These are phyloP conservation scores for Sitta carolinensis DNA, from an alignment of 2,797 vertebrate genomes.

Conservation along the genomic window DNA sequence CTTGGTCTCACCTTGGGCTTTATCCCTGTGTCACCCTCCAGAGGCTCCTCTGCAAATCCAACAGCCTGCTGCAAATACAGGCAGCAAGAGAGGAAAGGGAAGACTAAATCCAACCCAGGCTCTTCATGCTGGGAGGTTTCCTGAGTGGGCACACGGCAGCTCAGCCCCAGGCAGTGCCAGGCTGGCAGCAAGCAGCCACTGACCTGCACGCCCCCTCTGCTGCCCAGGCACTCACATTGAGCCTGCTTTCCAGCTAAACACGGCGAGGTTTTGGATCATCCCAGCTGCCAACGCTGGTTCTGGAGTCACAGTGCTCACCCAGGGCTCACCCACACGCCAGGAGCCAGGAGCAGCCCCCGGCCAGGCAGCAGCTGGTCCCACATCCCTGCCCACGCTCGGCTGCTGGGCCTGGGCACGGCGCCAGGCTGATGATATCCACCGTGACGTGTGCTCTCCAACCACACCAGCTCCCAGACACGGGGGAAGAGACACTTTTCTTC, in stretches of 20 bases:
- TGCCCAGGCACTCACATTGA: rapidly evolving
- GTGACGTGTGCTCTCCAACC: background rate
- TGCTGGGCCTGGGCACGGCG: background rate
- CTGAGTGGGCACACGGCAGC: rapidly evolving
- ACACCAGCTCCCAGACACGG: background rate
- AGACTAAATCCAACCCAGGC: background rate
- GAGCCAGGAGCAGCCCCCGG: background rate
- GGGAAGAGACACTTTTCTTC: background rate
- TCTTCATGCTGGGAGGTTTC: background rate
- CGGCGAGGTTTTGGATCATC: rapidly evolving
- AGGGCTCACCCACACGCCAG: rapidly evolving
- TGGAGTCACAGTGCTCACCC: rapidly evolving
- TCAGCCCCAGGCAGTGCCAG: rapidly evolving
- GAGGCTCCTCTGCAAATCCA: background rate
- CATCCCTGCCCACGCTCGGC: background rate
- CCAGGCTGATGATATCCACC: background rate
- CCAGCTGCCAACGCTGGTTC: rapidly evolving
- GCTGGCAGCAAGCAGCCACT: background rate
- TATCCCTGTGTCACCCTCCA: rapidly evolving
- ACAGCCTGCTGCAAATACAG: background rate
- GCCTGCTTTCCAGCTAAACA: too few species aligned
- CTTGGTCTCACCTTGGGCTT: background rate
- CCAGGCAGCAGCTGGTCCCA: background rate
- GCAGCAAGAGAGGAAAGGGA: rapidly evolving
- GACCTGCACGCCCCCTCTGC: background rate